Conservation (phyloP, 2,797 vertebrate species). For the Leptatherina wallacei region DNA sequence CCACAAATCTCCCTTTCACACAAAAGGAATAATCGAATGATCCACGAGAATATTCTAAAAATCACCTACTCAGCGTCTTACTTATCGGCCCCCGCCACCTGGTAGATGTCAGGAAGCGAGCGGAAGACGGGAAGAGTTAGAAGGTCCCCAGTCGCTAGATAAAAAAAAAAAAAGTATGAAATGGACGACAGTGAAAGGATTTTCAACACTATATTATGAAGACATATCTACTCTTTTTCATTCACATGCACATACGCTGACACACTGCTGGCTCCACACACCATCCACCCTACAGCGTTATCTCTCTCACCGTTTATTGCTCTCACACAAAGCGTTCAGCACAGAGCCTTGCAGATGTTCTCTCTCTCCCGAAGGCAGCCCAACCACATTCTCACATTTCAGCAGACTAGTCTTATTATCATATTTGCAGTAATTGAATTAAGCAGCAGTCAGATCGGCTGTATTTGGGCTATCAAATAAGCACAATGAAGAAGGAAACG, state of each 20-base stretch:
- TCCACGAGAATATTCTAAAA: constrained; percentile 63
- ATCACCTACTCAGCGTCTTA: constrained; percentile 72
- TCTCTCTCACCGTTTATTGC: constrained; percentile 77
- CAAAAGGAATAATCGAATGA: constrained; percentile 66
- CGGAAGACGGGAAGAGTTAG: constrained; percentile 30
- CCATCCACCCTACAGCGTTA: constrained; percentile 64
- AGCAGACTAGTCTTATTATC: constrained; percentile 66
- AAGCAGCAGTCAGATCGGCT: constrained; percentile 52
- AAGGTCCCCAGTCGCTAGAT: constrained; percentile 52
- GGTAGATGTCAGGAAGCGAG: constrained; percentile 59
- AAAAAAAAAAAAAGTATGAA: constrained; percentile 46
- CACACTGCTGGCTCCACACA: constrained; percentile 62
- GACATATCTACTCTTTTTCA: constrained; percentile 72
- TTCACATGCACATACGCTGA: constrained; percentile 64
- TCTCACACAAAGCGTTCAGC: constrained; percentile 66
- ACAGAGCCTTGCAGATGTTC: constrained; percentile 66
- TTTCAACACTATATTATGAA: constrained; percentile 78
- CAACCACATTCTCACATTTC: constrained; percentile 58
- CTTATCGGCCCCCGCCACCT: constrained; percentile 70
- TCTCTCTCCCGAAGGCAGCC: constrained; percentile 55
- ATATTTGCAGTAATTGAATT: constrained; percentile 76
- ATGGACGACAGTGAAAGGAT: constrained; percentile 62
- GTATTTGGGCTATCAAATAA: constrained; percentile 56
- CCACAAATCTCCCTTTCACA: constrained; percentile 56
- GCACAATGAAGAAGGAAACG: constrained; percentile 55